These are phyloP conservation scores for Chaenogobius annularis DNA, from an alignment of 2,113 vertebrate genomes.

Conservation along the genomic window DNA sequence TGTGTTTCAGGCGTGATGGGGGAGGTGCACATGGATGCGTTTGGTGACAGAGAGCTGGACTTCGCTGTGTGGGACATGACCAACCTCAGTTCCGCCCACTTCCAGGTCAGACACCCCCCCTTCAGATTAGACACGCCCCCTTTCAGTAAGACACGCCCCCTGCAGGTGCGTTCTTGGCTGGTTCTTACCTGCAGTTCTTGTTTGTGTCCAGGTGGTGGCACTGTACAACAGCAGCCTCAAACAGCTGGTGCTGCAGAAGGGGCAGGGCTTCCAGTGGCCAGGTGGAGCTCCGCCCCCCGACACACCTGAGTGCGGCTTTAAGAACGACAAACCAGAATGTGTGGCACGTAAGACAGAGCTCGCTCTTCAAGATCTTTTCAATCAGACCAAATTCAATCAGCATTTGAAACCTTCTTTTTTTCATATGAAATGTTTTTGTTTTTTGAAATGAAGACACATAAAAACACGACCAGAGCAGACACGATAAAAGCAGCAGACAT, in stretches of 20 bases:
- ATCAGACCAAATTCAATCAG: too few relatives aligned
- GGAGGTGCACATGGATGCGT: constrained; percentile 81
- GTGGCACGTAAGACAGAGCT: constrained; percentile 75
- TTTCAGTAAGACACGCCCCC: too few relatives aligned
- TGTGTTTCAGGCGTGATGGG: constrained; percentile 82
- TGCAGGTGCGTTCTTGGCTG: too few relatives aligned
- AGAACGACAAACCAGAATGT: constrained; percentile 80
- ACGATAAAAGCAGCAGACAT: too few relatives aligned
- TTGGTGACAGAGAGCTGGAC: constrained; percentile 87
- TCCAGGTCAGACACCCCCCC: constrained; percentile 75
- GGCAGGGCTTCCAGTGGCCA: constrained; percentile 81
- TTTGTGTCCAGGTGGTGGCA: constrained; percentile 79
- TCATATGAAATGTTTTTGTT: too few relatives aligned
- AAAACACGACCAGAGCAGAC: too few relatives aligned
- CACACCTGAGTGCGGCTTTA: constrained; percentile 85
- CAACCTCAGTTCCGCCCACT: constrained; percentile 71
- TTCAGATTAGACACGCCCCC: too few relatives aligned
- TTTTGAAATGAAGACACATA: too few relatives aligned
- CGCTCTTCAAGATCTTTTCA: too few relatives aligned
- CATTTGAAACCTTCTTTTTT: too few relatives aligned
- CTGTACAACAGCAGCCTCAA: constrained; percentile 85
- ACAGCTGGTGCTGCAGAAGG: constrained; percentile 74
- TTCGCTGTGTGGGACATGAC: constrained; percentile 91
- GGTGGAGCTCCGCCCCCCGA: constrained; percentile 80
- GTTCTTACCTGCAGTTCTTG: too few relatives aligned